Evolutionary conservation across 2,888 invertebrate genomes (phyloP), one percentile per base, ranked within the genome.

Genomic region (Uloborus plumipes): DNA sequence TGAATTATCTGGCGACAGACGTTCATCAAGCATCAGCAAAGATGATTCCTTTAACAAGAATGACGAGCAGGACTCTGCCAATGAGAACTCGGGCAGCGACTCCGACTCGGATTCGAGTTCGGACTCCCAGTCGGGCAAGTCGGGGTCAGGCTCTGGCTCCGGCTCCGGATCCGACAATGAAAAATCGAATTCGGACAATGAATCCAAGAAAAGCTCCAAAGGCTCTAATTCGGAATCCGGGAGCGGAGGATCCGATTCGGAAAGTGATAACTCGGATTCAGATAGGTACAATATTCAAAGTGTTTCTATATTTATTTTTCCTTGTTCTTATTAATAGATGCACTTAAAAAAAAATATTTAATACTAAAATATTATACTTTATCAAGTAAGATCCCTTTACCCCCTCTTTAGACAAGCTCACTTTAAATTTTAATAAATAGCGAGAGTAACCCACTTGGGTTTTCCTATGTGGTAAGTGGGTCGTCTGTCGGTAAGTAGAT

Each of bases 61-160:
- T 39, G 39, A 39, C 9, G 39, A 39, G 4, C 69, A 58, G 22
- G 65, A 71, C 50, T 81, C 80, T 13, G 26, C 67, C 13, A 80
- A 79, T 67, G 67, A 64, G 70, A 75, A 84, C 59, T 84, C 85
- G 22, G 84, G 79, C 13, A 93, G 94, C 71, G 94, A 93, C 51
- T 87, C 87, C 20, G 87, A 87, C 39, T 87, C 86, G 13, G 86
- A 86, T 67, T 86, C 86, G 26, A 83, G 77, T 51, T 83, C 83
- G 14, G 77, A 39, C 15, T 83, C 83, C 31, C 53, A 69, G 7
- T 83, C 83, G 47, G 72, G 22, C n/a, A 75, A 75, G 31, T 79
- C 75, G 69, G 86, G 86, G 58, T 87, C 87, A 14, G 86, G 86
- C 20, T 86, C 86, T 26, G 85, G 83, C 3, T 86, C 59, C 13